Conservation (phyloP, 2,113 vertebrate species). For the Onychostruthus taczanowskii region DNA sequence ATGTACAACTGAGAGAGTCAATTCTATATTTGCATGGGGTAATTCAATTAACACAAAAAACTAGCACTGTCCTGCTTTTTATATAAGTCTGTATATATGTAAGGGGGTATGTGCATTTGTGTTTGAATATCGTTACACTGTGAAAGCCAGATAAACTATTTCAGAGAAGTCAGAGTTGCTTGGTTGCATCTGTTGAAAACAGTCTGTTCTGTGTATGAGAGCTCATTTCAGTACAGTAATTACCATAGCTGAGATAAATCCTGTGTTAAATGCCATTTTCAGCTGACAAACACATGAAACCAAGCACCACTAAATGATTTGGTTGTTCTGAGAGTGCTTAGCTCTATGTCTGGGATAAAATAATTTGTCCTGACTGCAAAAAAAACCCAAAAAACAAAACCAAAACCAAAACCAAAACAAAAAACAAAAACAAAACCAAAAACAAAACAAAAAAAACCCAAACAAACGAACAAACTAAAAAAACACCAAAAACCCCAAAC, state of each 20-base stretch:
- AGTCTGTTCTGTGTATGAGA: constrained; percentile 59
- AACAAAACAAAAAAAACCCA: too few species aligned
- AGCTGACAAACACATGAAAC: constrained; percentile 67
- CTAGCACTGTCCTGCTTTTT: background rate
- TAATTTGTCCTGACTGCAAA: constrained; percentile 34
- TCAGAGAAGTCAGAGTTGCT: constrained; percentile 57
- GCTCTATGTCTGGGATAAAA: constrained; percentile 40
- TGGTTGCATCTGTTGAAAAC: constrained; percentile 70
- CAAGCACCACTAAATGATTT: constrained; percentile 63
- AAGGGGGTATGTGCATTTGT: background rate
- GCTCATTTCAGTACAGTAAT: constrained; percentile 70
- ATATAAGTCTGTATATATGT: background rate
- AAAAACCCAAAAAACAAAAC: constrained; percentile 46
- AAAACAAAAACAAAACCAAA: too few species aligned
- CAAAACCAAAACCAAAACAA: background rate
- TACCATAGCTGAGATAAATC: constrained; percentile 74
- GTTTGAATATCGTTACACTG: background rate
- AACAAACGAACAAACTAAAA: too few species aligned
- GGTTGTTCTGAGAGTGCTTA: constrained; percentile 57
- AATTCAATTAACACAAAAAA: constrained; percentile 51
- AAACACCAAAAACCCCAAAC: too few species aligned
- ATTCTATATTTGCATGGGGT: background rate
- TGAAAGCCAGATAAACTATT: constrained; percentile 53
- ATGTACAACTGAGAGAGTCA: constrained; percentile 28
- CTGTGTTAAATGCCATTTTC: constrained; percentile 72